Evolutionary conservation across 2,888 invertebrate species (phyloP), one percentile per base, ranked within the genome.

Genomic region (Coecobrya sp.): DNA sequence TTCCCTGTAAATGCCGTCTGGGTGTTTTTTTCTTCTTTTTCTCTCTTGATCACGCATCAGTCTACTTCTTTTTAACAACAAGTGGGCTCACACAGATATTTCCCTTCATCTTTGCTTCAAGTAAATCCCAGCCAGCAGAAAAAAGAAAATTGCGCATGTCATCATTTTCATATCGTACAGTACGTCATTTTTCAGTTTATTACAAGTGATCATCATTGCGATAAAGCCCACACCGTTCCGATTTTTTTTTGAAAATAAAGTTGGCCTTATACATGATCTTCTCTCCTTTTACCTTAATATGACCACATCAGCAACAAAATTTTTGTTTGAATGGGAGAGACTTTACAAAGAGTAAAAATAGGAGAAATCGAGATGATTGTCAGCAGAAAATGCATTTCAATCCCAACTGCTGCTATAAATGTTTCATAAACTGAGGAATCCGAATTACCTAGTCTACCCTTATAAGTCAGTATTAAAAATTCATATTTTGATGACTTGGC

Each of bases 111-210:
- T 65, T 27, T 27, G 2, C 27, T 42, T 42, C 10, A 8, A 27
- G 27, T 5, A 52, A 52, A 79, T 5, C 19, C 55, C 5, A 52
- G 45, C 76, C 76, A 76, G 45, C 25, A 76, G 22, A 76, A 73
- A 70, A 22, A 62, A n/a, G 5, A n/a, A 79, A 79, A 49, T 79
- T 79, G 52, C 8, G 8, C 25, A 19, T 76, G 76, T 76, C 76
- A 76, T 76, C 76, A 76, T 25, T 16, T 49, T 22, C 10, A 10
- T 22, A 68, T 30, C 22, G 30, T 7, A 68, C 22, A 10, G 65
- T 7, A 65, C 4, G 10, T n/a, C 36, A 36, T 36, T 4, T 36
- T 36, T 36, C 3, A 42, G 4, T 7, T 27, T 65, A 65, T 65
- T 27, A 65, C 8, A 27, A 4, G 27, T 30, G 30, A 68, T 68